Conservation (phyloP, 1,140 invertebrate species). For the Orussus abietinus region DNA sequence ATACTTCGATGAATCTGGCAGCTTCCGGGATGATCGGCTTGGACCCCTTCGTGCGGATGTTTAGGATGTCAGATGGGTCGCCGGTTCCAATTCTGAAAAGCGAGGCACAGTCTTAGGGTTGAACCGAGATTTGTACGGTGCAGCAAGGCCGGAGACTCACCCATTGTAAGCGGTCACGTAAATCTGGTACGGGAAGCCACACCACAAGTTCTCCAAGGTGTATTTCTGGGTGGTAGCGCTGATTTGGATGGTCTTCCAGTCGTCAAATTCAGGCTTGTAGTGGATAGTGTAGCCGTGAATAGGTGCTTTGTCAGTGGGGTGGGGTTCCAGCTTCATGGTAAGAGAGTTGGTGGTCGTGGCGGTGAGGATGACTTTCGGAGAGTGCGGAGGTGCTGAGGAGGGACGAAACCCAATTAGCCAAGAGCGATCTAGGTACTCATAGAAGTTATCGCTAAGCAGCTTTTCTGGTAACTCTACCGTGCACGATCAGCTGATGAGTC, state of each 20-base stretch:
- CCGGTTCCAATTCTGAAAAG: slow-evolving; percentile 77
- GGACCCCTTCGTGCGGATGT: slow-evolving; percentile 80
- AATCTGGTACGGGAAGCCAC: slow-evolving; percentile 87
- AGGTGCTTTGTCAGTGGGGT: slow-evolving; percentile 69
- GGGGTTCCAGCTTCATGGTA: slow-evolving; percentile 74
- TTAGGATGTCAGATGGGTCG: slow-evolving; percentile 80
- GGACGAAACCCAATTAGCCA: too few relatives aligned
- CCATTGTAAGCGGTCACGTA: slow-evolving; percentile 88
- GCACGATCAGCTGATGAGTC: slow-evolving; percentile 83
- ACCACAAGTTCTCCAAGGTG: slow-evolving; percentile 81
- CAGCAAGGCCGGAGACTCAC: slow-evolving; percentile 54
- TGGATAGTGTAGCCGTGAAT: slow-evolving; percentile 86
- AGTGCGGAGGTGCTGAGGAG: slow-evolving; percentile 73
- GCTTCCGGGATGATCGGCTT: slow-evolving; percentile 88
- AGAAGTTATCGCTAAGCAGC: too few relatives aligned
- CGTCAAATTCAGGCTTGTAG: slow-evolving; percentile 89
- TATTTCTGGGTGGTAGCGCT: slow-evolving; percentile 73
- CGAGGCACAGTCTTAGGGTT: not conserved
- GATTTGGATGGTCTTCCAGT: slow-evolving; percentile 84
- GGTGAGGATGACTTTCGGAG: slow-evolving; percentile 72
- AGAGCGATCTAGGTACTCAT: too few relatives aligned
- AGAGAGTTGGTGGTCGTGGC: slow-evolving; percentile 81
- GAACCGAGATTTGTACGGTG: not conserved
- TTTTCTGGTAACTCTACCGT: slow-evolving; percentile 57
- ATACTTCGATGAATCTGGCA: slow-evolving; percentile 85